Evolutionary conservation across 2,113 vertebrate species (phyloP).

Genomic region (Pelodiscus sinensis): DNA sequence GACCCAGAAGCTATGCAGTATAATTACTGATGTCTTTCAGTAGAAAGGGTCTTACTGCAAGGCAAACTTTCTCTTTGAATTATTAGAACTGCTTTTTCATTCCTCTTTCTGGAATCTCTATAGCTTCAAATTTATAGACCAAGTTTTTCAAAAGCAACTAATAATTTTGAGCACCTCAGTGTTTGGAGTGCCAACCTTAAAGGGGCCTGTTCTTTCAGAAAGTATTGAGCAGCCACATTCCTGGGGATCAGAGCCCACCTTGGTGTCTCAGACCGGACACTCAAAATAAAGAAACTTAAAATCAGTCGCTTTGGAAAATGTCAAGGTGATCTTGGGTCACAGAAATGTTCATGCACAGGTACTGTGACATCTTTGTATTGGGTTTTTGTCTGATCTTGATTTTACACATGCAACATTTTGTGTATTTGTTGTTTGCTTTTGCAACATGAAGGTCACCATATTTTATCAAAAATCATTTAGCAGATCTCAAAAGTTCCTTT

Average conservation of each 20-base stretch:
- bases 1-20: not conserved
- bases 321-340: not conserved
- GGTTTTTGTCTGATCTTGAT: constrained; percentile 20
- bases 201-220: not conserved
- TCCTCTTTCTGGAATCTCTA: not conserved
- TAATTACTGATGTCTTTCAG: not conserved
- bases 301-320: not conserved
- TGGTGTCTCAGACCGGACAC: not conserved
- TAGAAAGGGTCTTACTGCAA: not conserved
- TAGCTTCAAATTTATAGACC: not conserved
- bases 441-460: constrained; percentile 17
- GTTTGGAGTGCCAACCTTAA: not conserved
- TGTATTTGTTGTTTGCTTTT: not conserved
- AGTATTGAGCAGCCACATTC: not conserved
- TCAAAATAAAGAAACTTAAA: not conserved
- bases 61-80: not conserved
- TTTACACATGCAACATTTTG: constrained; percentile 23
- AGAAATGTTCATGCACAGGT: not conserved
- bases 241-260: not conserved
- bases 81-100: not conserved
- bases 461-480: constrained; percentile 67
- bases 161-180: not conserved
- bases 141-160: not conserved
- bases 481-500: constrained; percentile 49
- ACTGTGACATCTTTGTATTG: not conserved